Conservation (phyloP, 1,140 invertebrate genomes). For the Monochamus saltuarius region DNA sequence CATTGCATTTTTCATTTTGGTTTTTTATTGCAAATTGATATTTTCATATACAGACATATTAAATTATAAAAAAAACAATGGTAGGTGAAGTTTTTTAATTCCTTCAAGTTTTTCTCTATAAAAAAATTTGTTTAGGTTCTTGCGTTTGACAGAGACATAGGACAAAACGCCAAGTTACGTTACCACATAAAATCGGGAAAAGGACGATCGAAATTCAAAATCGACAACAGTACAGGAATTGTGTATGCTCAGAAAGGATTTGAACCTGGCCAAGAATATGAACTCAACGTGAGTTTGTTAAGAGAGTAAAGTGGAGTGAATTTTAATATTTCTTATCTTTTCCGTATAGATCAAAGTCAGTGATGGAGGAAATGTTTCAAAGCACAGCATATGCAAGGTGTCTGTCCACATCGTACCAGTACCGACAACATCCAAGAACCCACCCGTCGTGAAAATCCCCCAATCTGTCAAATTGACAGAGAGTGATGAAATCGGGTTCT, state of each 20-base stretch:
- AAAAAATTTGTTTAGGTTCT: constrained; percentile 63
- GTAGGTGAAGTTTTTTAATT: too few species aligned
- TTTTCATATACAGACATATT: too few species aligned
- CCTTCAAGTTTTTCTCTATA: too few species aligned
- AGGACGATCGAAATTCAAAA: constrained; percentile 73
- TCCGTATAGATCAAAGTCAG: constrained; percentile 71
- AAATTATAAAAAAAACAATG: too few species aligned
- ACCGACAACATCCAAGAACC: constrained; percentile 59
- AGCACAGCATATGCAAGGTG: constrained; percentile 70
- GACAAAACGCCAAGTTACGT: constrained; percentile 73
- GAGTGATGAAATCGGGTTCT: constrained; percentile 78
- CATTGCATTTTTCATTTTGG: too few species aligned
- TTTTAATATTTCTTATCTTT: not conserved
- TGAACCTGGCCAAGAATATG: constrained; percentile 73
- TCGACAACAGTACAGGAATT: constrained; percentile 77
- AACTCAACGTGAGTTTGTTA: constrained; percentile 67
- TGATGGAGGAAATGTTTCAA: constrained; percentile 72
- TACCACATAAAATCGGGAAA: constrained; percentile 79
- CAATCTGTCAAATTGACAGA: constrained; percentile 76
- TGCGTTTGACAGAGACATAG: constrained; percentile 81
- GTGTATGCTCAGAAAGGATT: constrained; percentile 72
- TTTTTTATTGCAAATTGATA: too few species aligned
- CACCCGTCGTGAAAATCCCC: constrained; percentile 63
- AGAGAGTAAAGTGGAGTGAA: not conserved
- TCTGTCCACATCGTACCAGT: constrained; percentile 65